A percentile compares a stretch with the other conserved stretches of the same genome.
phyloP scores from a whole-genome alignment of 2,888 invertebrate genomes.

The Dendrolimus houi region DNA sequence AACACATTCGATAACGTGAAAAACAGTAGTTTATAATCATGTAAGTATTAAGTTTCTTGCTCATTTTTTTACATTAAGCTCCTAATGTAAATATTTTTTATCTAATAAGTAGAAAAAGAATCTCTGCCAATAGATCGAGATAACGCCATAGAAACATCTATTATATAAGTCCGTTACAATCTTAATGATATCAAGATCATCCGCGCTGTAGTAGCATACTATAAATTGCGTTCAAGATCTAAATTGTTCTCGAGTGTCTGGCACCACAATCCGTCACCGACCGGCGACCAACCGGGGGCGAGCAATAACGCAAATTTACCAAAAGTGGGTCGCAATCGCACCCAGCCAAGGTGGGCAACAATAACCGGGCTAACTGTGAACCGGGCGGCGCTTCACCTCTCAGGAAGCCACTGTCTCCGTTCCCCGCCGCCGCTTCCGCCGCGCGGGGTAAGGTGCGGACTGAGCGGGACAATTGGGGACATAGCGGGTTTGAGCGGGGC shows the following conservation, averaged over 20 bases:
- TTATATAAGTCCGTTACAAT: no score
- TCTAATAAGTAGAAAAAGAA: no score
- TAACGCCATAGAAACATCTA: no score
- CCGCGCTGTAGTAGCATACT: neutral
- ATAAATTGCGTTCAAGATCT: neutral
- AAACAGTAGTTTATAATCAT: no score
- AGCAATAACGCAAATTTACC: slow-evolving; percentile 28
- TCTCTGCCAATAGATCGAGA: no score
- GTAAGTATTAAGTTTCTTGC: no score
- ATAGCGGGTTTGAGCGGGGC: slow-evolving; percentile 6
- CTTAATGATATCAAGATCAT: neutral
- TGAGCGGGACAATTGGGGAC: slow-evolving; percentile 9
- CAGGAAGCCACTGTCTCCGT: slow-evolving; percentile 68
- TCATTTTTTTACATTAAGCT: no score
- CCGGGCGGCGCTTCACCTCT: slow-evolving; percentile 45
- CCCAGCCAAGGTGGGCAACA: slow-evolving; percentile 4
- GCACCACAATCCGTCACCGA: slow-evolving; percentile 27
- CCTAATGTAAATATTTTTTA: no score
- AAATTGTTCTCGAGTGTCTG: neutral
- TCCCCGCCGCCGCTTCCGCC: slow-evolving; percentile 63
- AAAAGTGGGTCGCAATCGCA: slow-evolving; percentile 25
- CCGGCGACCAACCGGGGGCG: slow-evolving; percentile 14
- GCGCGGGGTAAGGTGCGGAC: slow-evolving; percentile 18
- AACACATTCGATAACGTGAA: no score
- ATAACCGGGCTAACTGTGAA: slow-evolving; percentile 18